phyloP scores from a whole-genome alignment of 2,888 invertebrate species.

The Hypselothyrea guttata region DNA sequence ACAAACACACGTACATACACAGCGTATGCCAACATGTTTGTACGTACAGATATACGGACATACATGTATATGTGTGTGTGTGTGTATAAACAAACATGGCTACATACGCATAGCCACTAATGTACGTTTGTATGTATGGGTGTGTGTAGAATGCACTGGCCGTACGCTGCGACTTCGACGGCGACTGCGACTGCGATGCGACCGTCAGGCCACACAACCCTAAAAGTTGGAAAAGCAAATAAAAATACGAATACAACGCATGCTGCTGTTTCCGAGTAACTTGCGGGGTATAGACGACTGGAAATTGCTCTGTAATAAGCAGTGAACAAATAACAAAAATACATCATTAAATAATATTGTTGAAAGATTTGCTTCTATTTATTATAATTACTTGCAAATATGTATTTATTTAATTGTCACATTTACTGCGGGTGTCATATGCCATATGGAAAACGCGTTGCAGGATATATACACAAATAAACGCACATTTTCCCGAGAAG shows the following conservation, averaged over 20 bases:
- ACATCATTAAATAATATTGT: not conserved
- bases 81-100: slow-evolving; percentile 22
- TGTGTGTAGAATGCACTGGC: slow-evolving; percentile 55
- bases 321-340: not conserved
- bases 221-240: slow-evolving; percentile 76
- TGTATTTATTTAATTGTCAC: not conserved
- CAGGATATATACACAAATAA: slow-evolving; percentile 65
- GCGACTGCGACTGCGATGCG: slow-evolving; percentile 42
- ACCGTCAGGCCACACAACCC: slow-evolving; percentile 66
- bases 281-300: slow-evolving; percentile 29
- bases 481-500: slow-evolving; percentile 78
- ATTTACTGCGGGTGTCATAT: slow-evolving; percentile 43
- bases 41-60: slow-evolving; percentile 16
- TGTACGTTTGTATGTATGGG: slow-evolving; percentile 1
- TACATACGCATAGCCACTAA: slow-evolving; percentile 15
- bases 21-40: slow-evolving; percentile 11
- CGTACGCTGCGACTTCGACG: slow-evolving; percentile 41
- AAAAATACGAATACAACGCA: slow-evolving; percentile 70
- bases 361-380: too few relatives aligned
- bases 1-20: slow-evolving; percentile 31
- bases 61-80: slow-evolving; percentile 28
- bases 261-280: slow-evolving; percentile 54
- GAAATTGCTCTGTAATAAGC: slow-evolving; percentile 25
- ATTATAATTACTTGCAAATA: not conserved
- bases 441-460: slow-evolving; percentile 57